phyloP scores from a whole-genome alignment of 2,888 invertebrate species.

The Petrolisthes cinctipes region DNA sequence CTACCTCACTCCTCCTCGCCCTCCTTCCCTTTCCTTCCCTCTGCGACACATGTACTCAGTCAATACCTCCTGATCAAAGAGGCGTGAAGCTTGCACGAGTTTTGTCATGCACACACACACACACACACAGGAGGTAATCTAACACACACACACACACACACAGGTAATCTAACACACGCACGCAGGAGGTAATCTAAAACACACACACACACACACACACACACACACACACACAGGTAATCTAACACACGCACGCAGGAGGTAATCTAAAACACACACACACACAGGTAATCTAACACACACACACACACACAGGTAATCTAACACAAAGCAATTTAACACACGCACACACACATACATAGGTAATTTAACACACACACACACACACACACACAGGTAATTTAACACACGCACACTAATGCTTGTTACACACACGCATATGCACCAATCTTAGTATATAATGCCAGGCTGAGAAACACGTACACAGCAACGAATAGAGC shows the following conservation, averaged over 20 bases:
- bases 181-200: neutral
- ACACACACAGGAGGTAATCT: neutral
- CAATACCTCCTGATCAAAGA: neutral
- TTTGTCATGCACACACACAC: neutral
- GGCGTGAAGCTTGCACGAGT: neutral
- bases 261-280: constrained; percentile 6
- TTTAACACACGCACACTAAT: too few relatives aligned
- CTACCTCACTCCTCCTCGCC: neutral
- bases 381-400: neutral
- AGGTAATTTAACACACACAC: too few relatives aligned
- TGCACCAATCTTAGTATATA: neutral
- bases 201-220: constrained; percentile 26
- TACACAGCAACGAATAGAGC: neutral
- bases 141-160: neutral
- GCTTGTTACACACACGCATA: too few relatives aligned
- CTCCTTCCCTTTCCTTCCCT: neutral
- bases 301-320: neutral
- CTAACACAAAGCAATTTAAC: too few relatives aligned
- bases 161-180: neutral
- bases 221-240: neutral
- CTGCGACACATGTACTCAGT: neutral
- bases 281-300: neutral
- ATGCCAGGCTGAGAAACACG: neutral
- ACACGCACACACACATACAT: neutral
- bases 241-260: constrained; percentile 14